Conservation (phyloP, 1,140 invertebrate species). For the Agraylea sexmaculata region DNA sequence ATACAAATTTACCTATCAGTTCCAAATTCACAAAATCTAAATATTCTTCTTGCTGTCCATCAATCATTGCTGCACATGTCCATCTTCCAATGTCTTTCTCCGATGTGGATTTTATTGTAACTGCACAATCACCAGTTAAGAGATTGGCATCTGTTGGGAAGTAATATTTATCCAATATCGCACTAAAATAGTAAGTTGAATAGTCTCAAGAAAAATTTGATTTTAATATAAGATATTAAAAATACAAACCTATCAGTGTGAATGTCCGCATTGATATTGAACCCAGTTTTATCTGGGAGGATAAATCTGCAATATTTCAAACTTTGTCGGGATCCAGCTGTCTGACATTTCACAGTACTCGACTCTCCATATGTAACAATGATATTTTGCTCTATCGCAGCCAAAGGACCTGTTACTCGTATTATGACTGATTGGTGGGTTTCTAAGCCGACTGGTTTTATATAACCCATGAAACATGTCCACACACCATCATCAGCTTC, state of each 20-base stretch:
- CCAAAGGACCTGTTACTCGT: constrained; percentile 29
- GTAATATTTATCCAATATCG: constrained; percentile 15
- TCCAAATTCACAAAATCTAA: constrained; percentile 12
- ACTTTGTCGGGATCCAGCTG: constrained; percentile 26
- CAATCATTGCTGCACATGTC: constrained; percentile 14
- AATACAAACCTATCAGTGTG: constrained; percentile 13
- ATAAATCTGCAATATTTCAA: constrained; percentile 32
- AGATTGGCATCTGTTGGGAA: constrained; percentile 12
- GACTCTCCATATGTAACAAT: constrained; percentile 18
- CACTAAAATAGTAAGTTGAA: constrained; percentile 7
- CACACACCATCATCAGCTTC: constrained; percentile 27
- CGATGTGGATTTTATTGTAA: constrained; percentile 10
- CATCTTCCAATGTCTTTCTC: constrained; percentile 13
- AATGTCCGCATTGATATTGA: constrained; percentile 15
- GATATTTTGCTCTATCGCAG: constrained; percentile 26
- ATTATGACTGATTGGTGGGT: constrained; percentile 24
- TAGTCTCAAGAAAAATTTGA: neutral
- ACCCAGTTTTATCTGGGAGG: constrained; percentile 10
- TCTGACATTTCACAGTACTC: constrained; percentile 28
- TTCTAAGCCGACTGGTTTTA: constrained; percentile 26
- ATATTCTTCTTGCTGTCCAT: constrained; percentile 12
- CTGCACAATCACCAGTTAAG: constrained; percentile 15
- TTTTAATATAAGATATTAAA: constrained; percentile 4
- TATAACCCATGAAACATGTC: constrained; percentile 34
- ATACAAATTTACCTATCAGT: constrained; percentile 5